phyloP scores from a whole-genome alignment of 1,140 invertebrate species.

The Ericerus pela region DNA sequence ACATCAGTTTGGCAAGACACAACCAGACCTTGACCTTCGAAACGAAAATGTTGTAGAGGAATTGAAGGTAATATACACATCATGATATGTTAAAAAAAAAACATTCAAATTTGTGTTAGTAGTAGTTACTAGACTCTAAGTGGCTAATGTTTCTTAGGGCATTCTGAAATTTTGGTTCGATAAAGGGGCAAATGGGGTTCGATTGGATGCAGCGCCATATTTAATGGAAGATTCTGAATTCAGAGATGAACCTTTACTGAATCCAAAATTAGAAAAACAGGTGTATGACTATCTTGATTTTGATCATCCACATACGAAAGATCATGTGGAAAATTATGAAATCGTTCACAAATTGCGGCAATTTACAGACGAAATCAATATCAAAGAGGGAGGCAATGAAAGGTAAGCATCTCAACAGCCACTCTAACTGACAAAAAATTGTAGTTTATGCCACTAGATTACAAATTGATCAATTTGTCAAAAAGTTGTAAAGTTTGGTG shows the following conservation, averaged over 20 bases:
- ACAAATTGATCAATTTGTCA: too few relatives aligned
- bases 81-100: too few relatives aligned
- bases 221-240: slow-evolving; percentile 33
- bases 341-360: slow-evolving; percentile 45
- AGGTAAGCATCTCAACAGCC: slow-evolving; percentile 26
- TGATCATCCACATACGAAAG: slow-evolving; percentile 43
- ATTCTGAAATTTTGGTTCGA: slow-evolving; percentile 46
- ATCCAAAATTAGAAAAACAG: slow-evolving; percentile 18
- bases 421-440: too few relatives aligned
- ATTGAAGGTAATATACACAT: too few relatives aligned
- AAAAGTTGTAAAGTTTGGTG: too few relatives aligned
- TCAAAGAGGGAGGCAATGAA: neutral
- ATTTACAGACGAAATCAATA: slow-evolving; percentile 40
- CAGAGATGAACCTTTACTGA: slow-evolving; percentile 26
- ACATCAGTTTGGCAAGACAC: too few relatives aligned
- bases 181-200: slow-evolving; percentile 51
- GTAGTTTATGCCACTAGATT: too few relatives aligned
- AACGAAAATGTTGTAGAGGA: too few relatives aligned
- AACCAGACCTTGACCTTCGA: too few relatives aligned
- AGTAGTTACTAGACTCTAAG: too few relatives aligned
- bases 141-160: slow-evolving; percentile 30
- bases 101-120: too few relatives aligned
- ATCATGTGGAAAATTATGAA: slow-evolving; percentile 41
- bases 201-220: slow-evolving; percentile 42
- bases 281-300: slow-evolving; percentile 34